Evolutionary conservation across 2,888 invertebrate species (phyloP), one percentile per base, ranked within the genome.

Genomic region (Hypsopygia costalis): DNA sequence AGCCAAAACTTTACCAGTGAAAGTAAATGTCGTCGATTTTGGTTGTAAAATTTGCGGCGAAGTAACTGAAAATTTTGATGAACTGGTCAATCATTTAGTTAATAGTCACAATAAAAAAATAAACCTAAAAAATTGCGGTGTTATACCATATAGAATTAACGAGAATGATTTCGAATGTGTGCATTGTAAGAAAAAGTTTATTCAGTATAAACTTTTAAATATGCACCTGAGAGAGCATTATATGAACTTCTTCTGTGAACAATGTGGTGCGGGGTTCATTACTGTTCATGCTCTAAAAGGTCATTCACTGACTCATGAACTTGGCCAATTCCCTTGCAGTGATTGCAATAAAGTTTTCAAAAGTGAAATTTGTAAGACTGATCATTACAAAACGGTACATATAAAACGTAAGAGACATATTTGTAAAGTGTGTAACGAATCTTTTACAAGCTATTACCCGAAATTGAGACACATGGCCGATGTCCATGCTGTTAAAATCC

Each of bases 171-270:
- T 43, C 31, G 43, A 40, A 10, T 62, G 62, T 10, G 48, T 39
- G 25, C 7, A 72, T 6, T 78, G 79, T 32, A 49, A 56, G n/a
- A 51, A 42, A 3, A 64, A 71, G 10, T 79, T 77, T 38, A 61
- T 65, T 11, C 70, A 70, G 6, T 79, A 75, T 34, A 61, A 69
- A 40, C 65, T 65, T 0, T 32, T 79, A 0, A 66, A 71, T 0
- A 65, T 59, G n/a, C 88, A 88, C 55, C 65, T 87, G 46, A 85
- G 85, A 29, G 72, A 73, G 8, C 86, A 88, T 32, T 81, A 76
- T 20, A 68, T 67, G 0, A 74, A 75, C 6, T 76, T 75, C 32
- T 72, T 82, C 1, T 88, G 88, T 43, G 69, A 77, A 34, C 68
- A 81, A 2, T 88, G 88, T 43, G 80, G 79, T 4, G 27, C 20